Evolutionary conservation across 2,888 invertebrate species (phyloP), one percentile per base, ranked within the genome.

Genomic region (Pristionchus entomophagus): DNA sequence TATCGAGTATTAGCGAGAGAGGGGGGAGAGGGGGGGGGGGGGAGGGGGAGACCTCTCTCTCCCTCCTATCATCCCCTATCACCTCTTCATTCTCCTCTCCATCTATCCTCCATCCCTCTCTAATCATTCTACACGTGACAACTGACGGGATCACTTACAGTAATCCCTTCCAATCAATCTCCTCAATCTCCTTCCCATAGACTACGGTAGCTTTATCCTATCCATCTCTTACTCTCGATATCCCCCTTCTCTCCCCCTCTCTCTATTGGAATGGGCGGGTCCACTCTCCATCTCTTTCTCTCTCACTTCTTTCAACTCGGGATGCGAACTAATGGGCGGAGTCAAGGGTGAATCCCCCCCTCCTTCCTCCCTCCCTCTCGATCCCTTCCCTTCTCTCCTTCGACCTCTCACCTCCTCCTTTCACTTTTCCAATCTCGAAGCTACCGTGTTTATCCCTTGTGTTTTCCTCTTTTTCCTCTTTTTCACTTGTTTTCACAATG

Each of bases 391-490:
- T n/a, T 35, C 73, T 41, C 73, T 73, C 41, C 22, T 5, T 35
- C 65, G 65, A 73, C 73, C 73, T 73, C 73, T 73, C 73, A 73
- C 73, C 45, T 51, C 80, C 51, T n/a, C n/a, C 51, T 56, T 80
- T 80, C 80, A 29, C 56, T 56, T 80, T 80, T n/a, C 12, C 53
- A 22, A 51, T 80, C 80, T 51, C 56, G 80, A 53, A 32, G 56
- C 56, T 80, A 51, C 51, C 14, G 53, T 80, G 53, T 80, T 51
- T 32, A 26, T 49, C 51, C 14, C 41, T 22, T 49, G 17, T 56
- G 51, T 80, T 35, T 45, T 51, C 32, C 22, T 12, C 19, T 26
- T 19, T 32, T 29, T 69, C 32, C n/a, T 41, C 10, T 19, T 65
- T 73, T n/a, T n/a, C n/a, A n/a, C n/a, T 77, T 45, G 19, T 69